Conservation (phyloP, 2,888 invertebrate genomes). For the Sisyra nigra region DNA sequence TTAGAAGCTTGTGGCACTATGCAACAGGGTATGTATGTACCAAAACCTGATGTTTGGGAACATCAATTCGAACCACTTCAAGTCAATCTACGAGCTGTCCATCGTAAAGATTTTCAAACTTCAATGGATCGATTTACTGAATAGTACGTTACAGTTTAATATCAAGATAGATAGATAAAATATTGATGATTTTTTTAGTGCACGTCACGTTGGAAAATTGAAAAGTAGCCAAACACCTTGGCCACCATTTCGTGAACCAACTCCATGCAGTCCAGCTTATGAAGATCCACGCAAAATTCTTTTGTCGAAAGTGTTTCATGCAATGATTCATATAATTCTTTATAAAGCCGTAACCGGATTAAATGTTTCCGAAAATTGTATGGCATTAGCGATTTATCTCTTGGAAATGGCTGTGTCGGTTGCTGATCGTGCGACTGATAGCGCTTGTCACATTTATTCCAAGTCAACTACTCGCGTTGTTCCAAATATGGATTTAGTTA, state of each 20-base stretch:
- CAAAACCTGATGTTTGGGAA: slow-evolving; percentile 81
- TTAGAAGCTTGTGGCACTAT: slow-evolving; percentile 60
- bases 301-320: slow-evolving; percentile 46
- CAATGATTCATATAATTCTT: slow-evolving; percentile 63
- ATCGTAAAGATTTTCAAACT: slow-evolving; percentile 82
- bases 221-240: slow-evolving; percentile 31
- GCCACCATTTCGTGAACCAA: slow-evolving; percentile 69
- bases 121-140: slow-evolving; percentile 87
- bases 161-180: neutral
- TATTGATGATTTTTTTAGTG: slow-evolving; percentile 14
- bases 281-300: slow-evolving; percentile 49
- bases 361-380: slow-evolving; percentile 70
- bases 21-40: slow-evolving; percentile 75
- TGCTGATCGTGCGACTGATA: slow-evolving; percentile 25
- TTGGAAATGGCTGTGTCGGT: slow-evolving; percentile 64
- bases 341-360: slow-evolving; percentile 67
- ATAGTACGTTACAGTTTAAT: slow-evolving; percentile 44
- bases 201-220: slow-evolving; percentile 22
- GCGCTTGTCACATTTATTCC: slow-evolving; percentile 12
- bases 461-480: slow-evolving; percentile 19
- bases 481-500: slow-evolving; percentile 37
- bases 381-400: slow-evolving; percentile 73
- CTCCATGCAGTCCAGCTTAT: slow-evolving; percentile 42
- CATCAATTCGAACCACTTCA: slow-evolving; percentile 87
- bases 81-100: slow-evolving; percentile 77